Conservation (phyloP, 2,888 invertebrate genomes). For the Chloromyia formosa region DNA sequence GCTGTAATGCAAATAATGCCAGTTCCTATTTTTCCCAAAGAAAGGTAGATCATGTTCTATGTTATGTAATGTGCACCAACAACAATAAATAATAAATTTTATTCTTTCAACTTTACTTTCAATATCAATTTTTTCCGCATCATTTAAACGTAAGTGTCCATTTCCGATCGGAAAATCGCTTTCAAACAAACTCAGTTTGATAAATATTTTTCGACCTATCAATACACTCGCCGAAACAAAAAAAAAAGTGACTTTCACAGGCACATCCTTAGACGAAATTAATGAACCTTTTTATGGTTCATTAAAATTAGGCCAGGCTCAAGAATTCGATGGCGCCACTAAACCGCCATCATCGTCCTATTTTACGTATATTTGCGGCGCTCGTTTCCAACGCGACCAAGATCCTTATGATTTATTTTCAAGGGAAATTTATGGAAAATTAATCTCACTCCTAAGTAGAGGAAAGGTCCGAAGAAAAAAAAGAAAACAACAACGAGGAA, state of each 20-base stretch:
- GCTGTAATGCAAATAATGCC: no score
- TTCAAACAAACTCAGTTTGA: not conserved
- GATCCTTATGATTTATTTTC: conserved; percentile 14
- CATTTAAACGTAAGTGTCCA: not conserved
- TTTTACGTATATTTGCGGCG: not conserved
- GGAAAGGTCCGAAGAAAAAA: not conserved
- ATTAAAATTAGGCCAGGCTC: conserved; percentile 36
- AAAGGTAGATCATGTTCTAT: no score
- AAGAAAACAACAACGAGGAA: not conserved
- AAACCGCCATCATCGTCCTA: not conserved
- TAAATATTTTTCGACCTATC: not conserved
- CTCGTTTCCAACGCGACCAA: not conserved
- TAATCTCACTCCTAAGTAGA: conserved; percentile 11
- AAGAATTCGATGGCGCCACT: conserved; percentile 26
- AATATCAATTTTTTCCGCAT: no score
- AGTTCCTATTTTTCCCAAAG: no score
- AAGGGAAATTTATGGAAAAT: conserved; percentile 40
- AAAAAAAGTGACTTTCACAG: no score
- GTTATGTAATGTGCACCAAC: no score
- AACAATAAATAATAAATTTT: no score
- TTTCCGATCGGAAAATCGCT: not conserved
- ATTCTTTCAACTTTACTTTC: no score
- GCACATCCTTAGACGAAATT: not conserved
- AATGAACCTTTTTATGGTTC: conserved; percentile 8
- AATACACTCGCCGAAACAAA: not conserved